A percentile compares a stretch with the other conserved stretches of the same genome.
phyloP scores from a whole-genome alignment of 2,113 vertebrate genomes.

The Felis chaus region DNA sequence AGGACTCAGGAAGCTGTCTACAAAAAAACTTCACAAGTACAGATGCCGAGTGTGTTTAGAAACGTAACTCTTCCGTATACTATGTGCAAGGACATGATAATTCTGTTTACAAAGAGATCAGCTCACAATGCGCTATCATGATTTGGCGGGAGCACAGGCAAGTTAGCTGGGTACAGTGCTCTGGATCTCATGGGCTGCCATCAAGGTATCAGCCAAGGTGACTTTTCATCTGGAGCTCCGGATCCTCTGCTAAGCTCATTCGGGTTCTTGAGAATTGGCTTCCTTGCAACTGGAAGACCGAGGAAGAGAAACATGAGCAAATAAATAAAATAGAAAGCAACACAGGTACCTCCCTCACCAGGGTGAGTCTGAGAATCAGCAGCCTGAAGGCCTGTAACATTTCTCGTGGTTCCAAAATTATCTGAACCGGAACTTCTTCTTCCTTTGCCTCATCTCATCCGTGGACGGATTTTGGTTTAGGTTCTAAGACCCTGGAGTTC shows the following conservation, averaged over 20 bases:
- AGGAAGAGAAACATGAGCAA: neutral
- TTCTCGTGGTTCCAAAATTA: neutral
- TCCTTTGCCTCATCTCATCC: neutral
- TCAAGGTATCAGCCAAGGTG: rapidly evolving
- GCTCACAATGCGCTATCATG: neutral
- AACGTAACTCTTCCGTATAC: neutral
- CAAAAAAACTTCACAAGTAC: neutral
- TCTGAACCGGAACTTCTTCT: neutral
- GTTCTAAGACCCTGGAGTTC: neutral
- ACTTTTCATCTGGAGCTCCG: rapidly evolving
- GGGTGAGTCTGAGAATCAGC: neutral
- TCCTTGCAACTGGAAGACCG: neutral
- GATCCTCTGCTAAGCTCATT: neutral
- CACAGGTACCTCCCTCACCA: rapidly evolving
- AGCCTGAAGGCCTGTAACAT: neutral
- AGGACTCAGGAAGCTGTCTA: neutral
- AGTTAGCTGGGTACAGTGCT: neutral
- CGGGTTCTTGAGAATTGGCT: neutral
- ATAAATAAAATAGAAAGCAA: neutral
- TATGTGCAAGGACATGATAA: neutral
- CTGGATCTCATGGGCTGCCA: neutral
- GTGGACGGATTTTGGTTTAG: neutral
- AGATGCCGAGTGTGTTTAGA: neutral
- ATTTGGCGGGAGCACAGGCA: too few relatives aligned
- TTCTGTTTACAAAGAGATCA: neutral